A percentile compares a stretch with the other conserved stretches of the same genome.
Evolutionary conservation across 2,113 vertebrate species (phyloP).

Genomic region (Gobiocypris rarus): DNA sequence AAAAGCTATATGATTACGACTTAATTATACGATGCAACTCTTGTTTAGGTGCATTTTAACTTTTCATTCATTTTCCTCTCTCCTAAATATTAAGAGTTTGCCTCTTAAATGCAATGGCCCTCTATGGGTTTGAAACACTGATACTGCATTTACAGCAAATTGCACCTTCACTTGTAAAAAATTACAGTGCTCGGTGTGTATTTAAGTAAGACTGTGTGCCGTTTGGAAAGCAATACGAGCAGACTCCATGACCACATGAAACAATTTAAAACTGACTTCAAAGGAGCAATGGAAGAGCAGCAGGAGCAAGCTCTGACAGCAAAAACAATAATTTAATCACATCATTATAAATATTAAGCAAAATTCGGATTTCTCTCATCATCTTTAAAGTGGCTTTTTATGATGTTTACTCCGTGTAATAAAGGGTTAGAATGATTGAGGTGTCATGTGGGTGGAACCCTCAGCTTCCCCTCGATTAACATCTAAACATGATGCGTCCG

Average conservation of each 20-base stretch:
- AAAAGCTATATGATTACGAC: background rate
- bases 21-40: conserved; percentile 72
- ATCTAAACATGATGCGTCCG: conserved; percentile 15
- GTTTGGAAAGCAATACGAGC: conserved; percentile 70
- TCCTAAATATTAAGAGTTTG: conserved; percentile 65
- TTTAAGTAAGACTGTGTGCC: conserved; percentile 74
- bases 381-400: conserved; percentile 65
- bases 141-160: conserved; percentile 82
- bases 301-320: conserved; percentile 65
- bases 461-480: conserved; percentile 21
- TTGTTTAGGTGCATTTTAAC: conserved; percentile 60
- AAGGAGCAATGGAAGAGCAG: conserved; percentile 68
- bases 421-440: conserved; percentile 62
- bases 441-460: conserved; percentile 39
- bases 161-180: conserved; percentile 81
- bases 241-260: conserved; percentile 78
- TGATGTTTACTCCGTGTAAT: conserved; percentile 65
- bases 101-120: conserved; percentile 70
- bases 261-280: conserved; percentile 79
- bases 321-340: conserved; percentile 78
- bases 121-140: conserved; percentile 73
- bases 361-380: conserved; percentile 67
- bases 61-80: conserved; percentile 46
- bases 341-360: conserved; percentile 77
- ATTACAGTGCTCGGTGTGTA: conserved; percentile 78